A percentile compares a stretch with the other conserved stretches of the same genome.
Evolutionary conservation across 2,113 vertebrate genomes (phyloP).

Genomic region (Zingel zingel): DNA sequence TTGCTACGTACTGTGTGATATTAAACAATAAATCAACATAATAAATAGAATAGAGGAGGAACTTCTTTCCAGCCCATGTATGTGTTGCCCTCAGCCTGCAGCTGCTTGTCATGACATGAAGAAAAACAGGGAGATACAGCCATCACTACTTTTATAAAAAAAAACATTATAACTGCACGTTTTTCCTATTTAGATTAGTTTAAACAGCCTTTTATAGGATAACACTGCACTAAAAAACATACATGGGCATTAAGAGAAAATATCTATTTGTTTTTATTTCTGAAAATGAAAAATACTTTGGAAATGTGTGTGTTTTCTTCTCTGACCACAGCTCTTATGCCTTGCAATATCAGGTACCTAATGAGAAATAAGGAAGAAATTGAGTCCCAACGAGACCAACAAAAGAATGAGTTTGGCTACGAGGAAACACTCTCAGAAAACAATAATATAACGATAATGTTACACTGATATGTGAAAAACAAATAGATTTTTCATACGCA

Average conservation of each 20-base stretch:
- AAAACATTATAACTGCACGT: not conserved
- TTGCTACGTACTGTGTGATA: not conserved
- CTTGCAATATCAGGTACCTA: not conserved
- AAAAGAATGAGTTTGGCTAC: constrained; percentile 21
- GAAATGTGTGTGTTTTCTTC: not conserved
- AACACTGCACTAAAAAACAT: not conserved
- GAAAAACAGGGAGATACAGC: not conserved
- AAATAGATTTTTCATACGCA: constrained; percentile 35
- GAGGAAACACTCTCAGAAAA: constrained; percentile 35
- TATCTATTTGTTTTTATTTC: constrained; percentile 8
- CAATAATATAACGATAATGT: constrained; percentile 30
- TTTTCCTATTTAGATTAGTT: not conserved
- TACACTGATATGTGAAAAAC: constrained; percentile 45
- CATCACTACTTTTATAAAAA: not conserved
- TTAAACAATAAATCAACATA: not conserved
- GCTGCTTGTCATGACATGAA: constrained; percentile 19
- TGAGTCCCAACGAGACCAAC: constrained; percentile 22
- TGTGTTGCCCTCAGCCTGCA: constrained; percentile 1
- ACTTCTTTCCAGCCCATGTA: not conserved
- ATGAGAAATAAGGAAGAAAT: constrained; percentile 12
- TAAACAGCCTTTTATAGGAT: not conserved
- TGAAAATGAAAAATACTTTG: not conserved
- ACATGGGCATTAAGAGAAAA: not conserved
- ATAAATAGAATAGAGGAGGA: not conserved
- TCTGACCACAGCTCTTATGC: not conserved